phyloP scores from a whole-genome alignment of 2,888 invertebrate species.

The Lasioglossum oenotherae region DNA sequence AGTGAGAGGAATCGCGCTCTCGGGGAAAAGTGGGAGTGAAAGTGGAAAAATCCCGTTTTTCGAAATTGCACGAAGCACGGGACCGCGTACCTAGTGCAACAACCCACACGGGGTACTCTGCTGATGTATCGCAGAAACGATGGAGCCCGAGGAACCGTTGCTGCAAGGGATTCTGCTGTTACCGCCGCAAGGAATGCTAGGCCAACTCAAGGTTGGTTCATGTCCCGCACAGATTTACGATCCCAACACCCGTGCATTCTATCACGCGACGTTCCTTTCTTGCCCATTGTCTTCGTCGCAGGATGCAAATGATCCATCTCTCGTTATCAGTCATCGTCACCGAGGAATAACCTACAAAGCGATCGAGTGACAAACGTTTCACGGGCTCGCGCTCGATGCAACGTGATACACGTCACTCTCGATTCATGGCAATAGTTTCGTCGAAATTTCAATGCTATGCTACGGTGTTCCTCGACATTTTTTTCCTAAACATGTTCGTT shows the following conservation, averaged over 20 bases:
- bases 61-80: conserved; percentile 50
- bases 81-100: conserved; percentile 33
- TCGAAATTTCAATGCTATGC: background rate
- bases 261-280: background rate
- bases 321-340: conserved; percentile 26
- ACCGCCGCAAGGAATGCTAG: conserved; percentile 90
- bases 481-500: background rate
- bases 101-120: conserved; percentile 25
- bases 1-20: conserved; percentile 55
- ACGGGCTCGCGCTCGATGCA: background rate
- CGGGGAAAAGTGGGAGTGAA: conserved; percentile 64
- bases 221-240: conserved; percentile 81
- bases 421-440: background rate
- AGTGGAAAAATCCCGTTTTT: conserved; percentile 64
- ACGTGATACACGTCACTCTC: conserved; percentile 2
- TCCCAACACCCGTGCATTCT: background rate
- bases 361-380: conserved; percentile 29
- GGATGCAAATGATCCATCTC: background rate
- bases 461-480: background rate
- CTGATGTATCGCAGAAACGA: conserved; percentile 76
- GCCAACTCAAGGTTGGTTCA: conserved; percentile 92
- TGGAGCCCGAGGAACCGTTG: conserved; percentile 91
- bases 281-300: background rate
- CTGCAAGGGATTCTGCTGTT: conserved; percentile 91
- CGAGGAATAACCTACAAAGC: conserved; percentile 50